Percentiles rank a stretch among this genome's conserved stretches.
Conservation (phyloP, 2,888 invertebrate genomes). For the Andrena chrysosceles region DNA sequence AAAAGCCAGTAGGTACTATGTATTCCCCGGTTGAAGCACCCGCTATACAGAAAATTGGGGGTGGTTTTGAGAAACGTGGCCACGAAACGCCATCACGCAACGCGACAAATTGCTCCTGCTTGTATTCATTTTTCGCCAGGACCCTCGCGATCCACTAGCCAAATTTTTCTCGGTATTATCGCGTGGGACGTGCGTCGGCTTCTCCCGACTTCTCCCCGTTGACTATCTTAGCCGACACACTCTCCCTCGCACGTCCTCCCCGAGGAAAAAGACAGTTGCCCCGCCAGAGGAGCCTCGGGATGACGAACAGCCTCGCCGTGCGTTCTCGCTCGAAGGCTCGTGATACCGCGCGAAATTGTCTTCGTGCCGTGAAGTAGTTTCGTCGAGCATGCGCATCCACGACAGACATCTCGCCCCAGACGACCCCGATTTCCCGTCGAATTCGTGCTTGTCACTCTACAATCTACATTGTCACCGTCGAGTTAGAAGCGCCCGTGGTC, state of each 20-base stretch:
- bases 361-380: conserved; percentile 41
- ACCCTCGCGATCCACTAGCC: conserved; percentile 15
- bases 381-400: conserved; percentile 18
- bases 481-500: too few relatives aligned
- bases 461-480: background rate
- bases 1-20: background rate
- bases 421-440: background rate
- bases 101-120: conserved; percentile 52
- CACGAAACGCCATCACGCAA: conserved; percentile 18
- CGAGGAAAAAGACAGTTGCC: conserved; percentile 34
- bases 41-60: background rate
- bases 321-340: conserved; percentile 44
- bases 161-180: conserved; percentile 61
- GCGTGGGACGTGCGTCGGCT: conserved; percentile 41
- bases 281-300: conserved; percentile 35
- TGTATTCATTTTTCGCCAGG: conserved; percentile 50
- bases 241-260: conserved; percentile 33
- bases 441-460: background rate
- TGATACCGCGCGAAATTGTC: conserved; percentile 59
- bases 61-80: conserved; percentile 19
- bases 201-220: conserved; percentile 11
- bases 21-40: background rate
- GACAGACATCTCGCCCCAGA: background rate
- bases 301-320: conserved; percentile 61
- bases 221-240: conserved; percentile 47